Conservation (phyloP, 2,113 vertebrate species). For the Mormyrus lacerda region DNA sequence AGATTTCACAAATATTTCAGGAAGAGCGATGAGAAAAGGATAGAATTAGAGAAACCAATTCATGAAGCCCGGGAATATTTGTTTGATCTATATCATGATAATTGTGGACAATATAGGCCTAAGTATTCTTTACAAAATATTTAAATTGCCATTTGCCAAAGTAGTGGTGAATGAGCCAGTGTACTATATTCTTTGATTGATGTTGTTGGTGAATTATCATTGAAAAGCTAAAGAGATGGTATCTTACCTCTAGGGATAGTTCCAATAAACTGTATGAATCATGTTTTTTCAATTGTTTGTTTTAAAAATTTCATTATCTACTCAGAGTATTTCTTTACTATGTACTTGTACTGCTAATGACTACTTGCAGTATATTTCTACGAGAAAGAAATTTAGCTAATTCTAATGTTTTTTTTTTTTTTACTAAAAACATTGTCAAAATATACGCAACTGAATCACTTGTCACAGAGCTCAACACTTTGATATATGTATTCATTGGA, state of each 20-base stretch:
- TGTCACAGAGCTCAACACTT: neutral
- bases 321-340: neutral
- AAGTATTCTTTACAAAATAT: neutral
- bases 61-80: constrained; percentile 35
- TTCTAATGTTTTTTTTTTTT: neutral
- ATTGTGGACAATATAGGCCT: neutral
- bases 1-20: constrained; percentile 54
- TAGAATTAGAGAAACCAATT: constrained; percentile 50
- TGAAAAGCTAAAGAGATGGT: neutral
- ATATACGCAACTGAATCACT: neutral
- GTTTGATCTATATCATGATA: constrained; percentile 3
- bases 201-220: neutral
- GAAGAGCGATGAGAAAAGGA: constrained; percentile 34
- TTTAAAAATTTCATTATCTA: neutral
- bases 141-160: neutral
- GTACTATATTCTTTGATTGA: neutral
- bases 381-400: neutral
- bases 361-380: neutral
- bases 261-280: neutral
- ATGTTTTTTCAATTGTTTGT: neutral
- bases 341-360: neutral
- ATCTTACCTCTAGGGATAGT: neutral
- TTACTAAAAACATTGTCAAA: neutral
- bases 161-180: neutral
- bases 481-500: neutral